These are phyloP conservation scores for Ormyrus nitidulus DNA, from an alignment of 2,888 invertebrate species.

Conservation along the genomic window DNA sequence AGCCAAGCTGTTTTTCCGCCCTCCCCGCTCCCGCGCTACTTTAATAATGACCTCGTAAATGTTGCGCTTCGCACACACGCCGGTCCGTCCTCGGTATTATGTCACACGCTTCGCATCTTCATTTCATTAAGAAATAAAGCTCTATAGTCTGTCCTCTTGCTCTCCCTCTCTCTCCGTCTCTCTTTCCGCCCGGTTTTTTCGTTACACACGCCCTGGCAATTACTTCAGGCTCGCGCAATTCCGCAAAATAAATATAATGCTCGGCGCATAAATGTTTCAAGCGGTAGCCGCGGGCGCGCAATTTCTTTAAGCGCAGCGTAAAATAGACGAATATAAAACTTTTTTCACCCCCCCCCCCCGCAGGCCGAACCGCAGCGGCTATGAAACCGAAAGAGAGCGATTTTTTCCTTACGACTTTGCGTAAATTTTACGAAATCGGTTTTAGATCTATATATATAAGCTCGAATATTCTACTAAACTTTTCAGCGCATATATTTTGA, in stretches of 20 bases:
- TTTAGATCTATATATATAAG: no score
- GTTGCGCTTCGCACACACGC: not conserved
- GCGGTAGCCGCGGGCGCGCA: constrained; percentile 14
- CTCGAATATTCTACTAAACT: no score
- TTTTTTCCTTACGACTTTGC: not conserved
- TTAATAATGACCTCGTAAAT: constrained; percentile 28
- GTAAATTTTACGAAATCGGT: constrained; percentile 6
- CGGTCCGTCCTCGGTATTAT: constrained; percentile 16
- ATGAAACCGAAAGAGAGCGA: not conserved
- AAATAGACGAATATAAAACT: constrained; percentile 34
- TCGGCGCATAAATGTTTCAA: constrained; percentile 44
- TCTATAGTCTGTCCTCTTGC: constrained; percentile 29
- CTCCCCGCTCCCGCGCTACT: not conserved
- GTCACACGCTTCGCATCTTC: constrained; percentile 33
- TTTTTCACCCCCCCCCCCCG: not conserved
- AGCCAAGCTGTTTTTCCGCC: not conserved
- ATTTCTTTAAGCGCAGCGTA: constrained; percentile 36
- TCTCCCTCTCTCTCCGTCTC: not conserved
- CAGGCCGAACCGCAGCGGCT: no score
- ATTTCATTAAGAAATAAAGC: constrained; percentile 50
- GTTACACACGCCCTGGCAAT: not conserved
- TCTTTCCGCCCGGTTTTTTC: not conserved
- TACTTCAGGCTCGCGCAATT: constrained; percentile 28
- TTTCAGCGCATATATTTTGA: no score
- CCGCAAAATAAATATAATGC: constrained; percentile 48